A percentile compares a stretch with the other conserved stretches of the same genome.
Conservation (phyloP, 2,113 vertebrate species). For the Mirounga angustirostris region DNA sequence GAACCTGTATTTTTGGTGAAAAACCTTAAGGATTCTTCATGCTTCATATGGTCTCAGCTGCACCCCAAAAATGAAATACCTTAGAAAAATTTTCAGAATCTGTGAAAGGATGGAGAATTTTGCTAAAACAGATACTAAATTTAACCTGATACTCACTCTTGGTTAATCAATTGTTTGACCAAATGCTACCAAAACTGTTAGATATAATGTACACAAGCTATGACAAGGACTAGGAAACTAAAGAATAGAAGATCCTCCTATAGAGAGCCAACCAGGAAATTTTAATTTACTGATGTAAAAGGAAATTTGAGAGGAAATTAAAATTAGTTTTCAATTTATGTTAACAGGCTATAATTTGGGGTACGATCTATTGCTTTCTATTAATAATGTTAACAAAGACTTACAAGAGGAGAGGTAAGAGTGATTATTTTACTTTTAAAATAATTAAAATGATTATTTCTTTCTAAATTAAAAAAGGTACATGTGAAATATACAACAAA, state of each 20-base stretch:
- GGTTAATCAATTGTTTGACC: background rate
- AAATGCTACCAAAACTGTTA: background rate
- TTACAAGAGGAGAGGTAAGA: background rate
- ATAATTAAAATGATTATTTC: background rate
- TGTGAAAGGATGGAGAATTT: background rate
- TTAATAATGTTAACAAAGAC: background rate
- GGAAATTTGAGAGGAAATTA: background rate
- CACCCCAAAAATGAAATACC: background rate
- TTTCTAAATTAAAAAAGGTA: slow-evolving; percentile 5
- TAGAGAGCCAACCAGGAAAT: background rate
- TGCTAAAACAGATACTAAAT: background rate
- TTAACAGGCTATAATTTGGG: background rate
- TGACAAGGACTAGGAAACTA: background rate
- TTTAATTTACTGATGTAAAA: no score
- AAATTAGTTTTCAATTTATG: background rate
- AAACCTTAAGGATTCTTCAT: background rate
- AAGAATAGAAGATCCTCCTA: background rate
- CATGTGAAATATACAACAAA: background rate
- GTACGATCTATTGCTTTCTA: background rate
- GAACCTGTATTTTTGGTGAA: background rate
- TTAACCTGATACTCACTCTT: background rate
- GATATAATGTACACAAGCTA: background rate
- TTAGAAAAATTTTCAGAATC: background rate
- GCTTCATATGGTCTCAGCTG: background rate
- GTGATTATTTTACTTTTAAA: slow-evolving; percentile 48